Evolutionary conservation across 2,113 vertebrate genomes (phyloP).

Genomic region (Ascaphus truei): DNA sequence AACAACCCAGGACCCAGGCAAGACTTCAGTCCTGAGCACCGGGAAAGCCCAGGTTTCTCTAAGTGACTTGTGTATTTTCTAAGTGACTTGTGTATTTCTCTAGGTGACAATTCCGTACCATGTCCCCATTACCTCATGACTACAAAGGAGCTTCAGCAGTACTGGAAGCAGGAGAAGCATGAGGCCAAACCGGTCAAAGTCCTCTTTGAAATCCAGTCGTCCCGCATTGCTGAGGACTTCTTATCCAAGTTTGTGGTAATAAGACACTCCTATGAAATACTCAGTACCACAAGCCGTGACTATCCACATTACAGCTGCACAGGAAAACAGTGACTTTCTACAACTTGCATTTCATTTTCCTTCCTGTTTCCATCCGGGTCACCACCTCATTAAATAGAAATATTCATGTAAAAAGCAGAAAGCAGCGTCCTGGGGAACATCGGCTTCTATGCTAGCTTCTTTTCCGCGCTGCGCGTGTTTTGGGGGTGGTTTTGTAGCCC

Average conservation of each 20-base stretch:
- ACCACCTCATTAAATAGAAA: too few species aligned
- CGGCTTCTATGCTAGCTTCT: too few species aligned
- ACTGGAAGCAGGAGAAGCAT: slow-evolving; percentile 70
- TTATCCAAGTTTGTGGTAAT: slow-evolving; percentile 85
- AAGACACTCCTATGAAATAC: slow-evolving; percentile 40
- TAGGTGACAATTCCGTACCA: slow-evolving; percentile 38
- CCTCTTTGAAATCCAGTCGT: slow-evolving; percentile 80
- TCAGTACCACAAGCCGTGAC: neutral
- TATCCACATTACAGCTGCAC: neutral
- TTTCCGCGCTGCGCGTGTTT: too few species aligned
- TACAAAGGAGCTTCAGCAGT: slow-evolving; percentile 85
- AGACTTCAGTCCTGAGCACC: too few species aligned
- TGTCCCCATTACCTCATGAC: slow-evolving; percentile 71
- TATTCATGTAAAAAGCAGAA: too few species aligned
- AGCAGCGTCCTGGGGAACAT: too few species aligned
- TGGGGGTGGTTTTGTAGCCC: too few species aligned
- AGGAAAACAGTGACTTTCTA: neutral
- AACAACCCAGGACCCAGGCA: too few species aligned
- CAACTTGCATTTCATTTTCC: neutral
- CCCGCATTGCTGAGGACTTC: slow-evolving; percentile 63
- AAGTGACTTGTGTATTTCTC: neutral
- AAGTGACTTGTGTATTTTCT: too few species aligned
- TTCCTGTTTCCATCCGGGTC: neutral
- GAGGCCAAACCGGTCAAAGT: slow-evolving; percentile 63
- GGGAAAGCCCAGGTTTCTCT: too few species aligned